A percentile compares a stretch with the other conserved stretches of the same genome.
phyloP scores from a whole-genome alignment of 2,113 vertebrate genomes.

The Elanoides forficatus region DNA sequence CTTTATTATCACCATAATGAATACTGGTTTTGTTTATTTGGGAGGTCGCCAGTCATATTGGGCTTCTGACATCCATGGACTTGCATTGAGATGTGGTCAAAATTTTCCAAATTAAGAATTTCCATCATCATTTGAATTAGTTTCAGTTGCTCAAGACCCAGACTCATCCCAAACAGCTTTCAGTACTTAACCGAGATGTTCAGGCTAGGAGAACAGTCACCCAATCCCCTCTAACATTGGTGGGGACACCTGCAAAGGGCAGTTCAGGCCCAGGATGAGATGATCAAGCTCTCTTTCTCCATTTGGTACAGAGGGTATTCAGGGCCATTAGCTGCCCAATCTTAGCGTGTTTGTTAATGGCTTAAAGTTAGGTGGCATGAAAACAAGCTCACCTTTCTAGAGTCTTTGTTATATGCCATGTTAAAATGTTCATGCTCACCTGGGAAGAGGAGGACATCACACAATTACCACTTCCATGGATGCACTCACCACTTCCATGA shows the following conservation, averaged over 20 bases:
- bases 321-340: background rate
- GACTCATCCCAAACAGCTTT: background rate
- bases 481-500: conserved; percentile 91
- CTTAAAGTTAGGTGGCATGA: background rate
- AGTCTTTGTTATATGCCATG: background rate
- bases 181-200: background rate
- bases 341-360: background rate
- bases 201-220: background rate
- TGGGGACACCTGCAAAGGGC: background rate
- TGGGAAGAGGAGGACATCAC: background rate
- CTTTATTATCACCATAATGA: background rate
- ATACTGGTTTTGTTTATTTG: background rate
- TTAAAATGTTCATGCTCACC: background rate
- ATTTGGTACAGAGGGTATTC: background rate
- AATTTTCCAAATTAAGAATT: background rate
- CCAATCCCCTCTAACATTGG: background rate
- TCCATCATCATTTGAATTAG: background rate
- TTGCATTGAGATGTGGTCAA: background rate
- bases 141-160: background rate
- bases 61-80: background rate
- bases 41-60: background rate
- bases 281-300: background rate
- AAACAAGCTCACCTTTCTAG: background rate
- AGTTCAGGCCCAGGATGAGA: background rate
- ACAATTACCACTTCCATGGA: conserved; percentile 82